phyloP scores from a whole-genome alignment of 2,797 vertebrate species.

The Novumbra hubbsi region DNA sequence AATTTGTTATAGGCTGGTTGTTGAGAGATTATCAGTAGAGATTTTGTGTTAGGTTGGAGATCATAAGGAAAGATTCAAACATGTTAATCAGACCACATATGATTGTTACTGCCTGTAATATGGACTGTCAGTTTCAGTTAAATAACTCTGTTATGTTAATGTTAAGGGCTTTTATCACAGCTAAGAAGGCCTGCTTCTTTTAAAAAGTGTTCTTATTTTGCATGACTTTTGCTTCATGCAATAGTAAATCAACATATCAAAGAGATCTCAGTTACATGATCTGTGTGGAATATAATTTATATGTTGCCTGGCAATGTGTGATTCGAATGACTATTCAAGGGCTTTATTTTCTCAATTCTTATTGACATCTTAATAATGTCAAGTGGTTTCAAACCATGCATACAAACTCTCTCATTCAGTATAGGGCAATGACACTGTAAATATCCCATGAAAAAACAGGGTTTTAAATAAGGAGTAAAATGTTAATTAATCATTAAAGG shows the following conservation, averaged over 20 bases:
- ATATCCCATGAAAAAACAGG: neutral
- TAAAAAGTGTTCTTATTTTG: conserved; percentile 26
- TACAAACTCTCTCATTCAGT: neutral
- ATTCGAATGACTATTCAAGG: neutral
- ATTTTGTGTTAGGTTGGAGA: conserved; percentile 31
- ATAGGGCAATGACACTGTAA: neutral
- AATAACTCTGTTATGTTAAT: conserved; percentile 26
- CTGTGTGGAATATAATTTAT: neutral
- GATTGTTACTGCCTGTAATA: conserved; percentile 53
- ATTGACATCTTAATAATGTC: conserved; percentile 5
- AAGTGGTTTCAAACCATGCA: neutral
- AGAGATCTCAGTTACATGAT: conserved; percentile 3
- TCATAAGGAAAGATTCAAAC: conserved; percentile 59
- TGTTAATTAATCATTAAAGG: conserved; percentile 14
- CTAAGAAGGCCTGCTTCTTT: conserved; percentile 19
- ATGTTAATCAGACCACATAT: conserved; percentile 47
- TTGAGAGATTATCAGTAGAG: conserved; percentile 45
- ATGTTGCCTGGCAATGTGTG: neutral
- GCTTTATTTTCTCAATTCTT: neutral
- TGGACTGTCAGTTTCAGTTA: conserved; percentile 49
- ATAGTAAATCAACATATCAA: conserved; percentile 14
- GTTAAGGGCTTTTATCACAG: conserved; percentile 41
- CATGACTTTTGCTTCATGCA: conserved; percentile 14
- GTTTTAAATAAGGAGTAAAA: conserved; percentile 6
- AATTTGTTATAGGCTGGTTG: conserved; percentile 32